phyloP scores from a whole-genome alignment of 2,113 vertebrate genomes.

The Oxygymnocypris stewartii region DNA sequence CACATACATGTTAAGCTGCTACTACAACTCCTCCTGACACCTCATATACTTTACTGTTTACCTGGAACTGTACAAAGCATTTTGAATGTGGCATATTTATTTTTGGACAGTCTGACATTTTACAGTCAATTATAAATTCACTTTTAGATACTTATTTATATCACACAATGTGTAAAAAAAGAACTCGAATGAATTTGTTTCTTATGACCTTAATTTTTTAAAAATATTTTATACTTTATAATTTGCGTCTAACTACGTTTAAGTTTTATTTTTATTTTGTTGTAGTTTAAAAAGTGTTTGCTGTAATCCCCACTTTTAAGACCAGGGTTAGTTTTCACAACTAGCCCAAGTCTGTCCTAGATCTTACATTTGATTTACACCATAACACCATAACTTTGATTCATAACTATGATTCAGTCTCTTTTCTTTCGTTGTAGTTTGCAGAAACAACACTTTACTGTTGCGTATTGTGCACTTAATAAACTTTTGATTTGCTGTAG shows the following conservation, averaged over 20 bases:
- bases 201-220: not conserved
- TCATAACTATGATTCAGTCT: conserved; percentile 20
- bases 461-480: not conserved
- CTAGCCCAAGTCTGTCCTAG: not conserved
- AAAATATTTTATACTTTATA: not conserved
- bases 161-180: not conserved
- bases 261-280: not conserved
- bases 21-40: not conserved
- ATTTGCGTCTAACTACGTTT: too few species aligned
- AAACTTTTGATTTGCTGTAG: not conserved
- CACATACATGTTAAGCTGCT: not conserved
- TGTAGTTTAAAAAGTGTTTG: not conserved
- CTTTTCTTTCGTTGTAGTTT: conserved; percentile 1
- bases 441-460: not conserved
- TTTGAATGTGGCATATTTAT: not conserved
- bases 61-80: not conserved
- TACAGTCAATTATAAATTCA: not conserved
- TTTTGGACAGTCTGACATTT: not conserved
- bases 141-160: not conserved
- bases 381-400: too few species aligned
- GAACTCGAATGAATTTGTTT: not conserved
- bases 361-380: not conserved
- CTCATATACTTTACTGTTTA: not conserved
- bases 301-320: too few species aligned
- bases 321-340: too few species aligned